Evolutionary conservation across 2,113 vertebrate genomes (phyloP), one percentile per base, ranked within the genome.

Genomic region (Phocoena sinus): DNA sequence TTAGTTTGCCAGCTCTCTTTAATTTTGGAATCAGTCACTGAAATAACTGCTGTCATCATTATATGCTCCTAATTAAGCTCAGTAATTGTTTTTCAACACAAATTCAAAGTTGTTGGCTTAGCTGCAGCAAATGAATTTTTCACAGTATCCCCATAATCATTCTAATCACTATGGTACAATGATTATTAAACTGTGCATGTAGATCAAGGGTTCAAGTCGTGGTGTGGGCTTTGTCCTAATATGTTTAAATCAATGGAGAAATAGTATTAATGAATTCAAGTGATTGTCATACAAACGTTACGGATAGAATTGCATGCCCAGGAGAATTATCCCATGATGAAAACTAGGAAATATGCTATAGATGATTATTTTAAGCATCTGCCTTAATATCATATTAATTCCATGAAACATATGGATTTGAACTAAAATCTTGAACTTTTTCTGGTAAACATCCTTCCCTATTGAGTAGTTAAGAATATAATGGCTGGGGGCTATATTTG

Each of bases 71-170:
- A 98, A 98, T 99, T 99, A 99, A 98, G 97, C 47, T 79, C 58
- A 53, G 60, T 98, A 99, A 99, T 98, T 98, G 98, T 99, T 98
- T 99, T 98, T 98, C 98, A 98, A 98, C 98, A 98, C 98, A 98
- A 98, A 99, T 98, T 98, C 85, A 95, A 98, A 98, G 97, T 98
- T 96, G 92, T 98, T 98, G 98, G 97, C 98, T 98, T 98, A 97
- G 97, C 97, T 91, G 84, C 96, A n/a, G 97, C 96, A 98, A 98
- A 98, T 98, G 98, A 98, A 98, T 98, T 98, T 98, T 98, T 98
- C 98, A 97, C 97, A 97, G 91, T 98, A 96, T 97, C 98, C 90
- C 95, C 63, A 53, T 98, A 98, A 98, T 98, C 97, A 94, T 97
- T 98, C 97, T 98, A 98, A 98, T 98, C 98, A 98, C 98, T 17